phyloP scores from a whole-genome alignment of 2,113 vertebrate species.

The Bos indicus region DNA sequence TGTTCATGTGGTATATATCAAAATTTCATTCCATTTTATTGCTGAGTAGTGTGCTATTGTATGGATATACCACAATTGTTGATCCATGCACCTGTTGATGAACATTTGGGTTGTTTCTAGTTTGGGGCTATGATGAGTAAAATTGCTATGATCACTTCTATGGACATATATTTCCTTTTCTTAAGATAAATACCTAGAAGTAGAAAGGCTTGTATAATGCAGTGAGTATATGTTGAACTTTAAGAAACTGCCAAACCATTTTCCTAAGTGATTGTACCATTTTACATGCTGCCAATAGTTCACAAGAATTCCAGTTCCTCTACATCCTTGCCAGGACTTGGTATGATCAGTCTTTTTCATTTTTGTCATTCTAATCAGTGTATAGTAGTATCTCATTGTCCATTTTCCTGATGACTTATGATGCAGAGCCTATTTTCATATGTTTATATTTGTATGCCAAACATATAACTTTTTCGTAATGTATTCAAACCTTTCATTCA shows the following conservation, averaged over 20 bases:
- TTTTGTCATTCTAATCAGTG: background rate
- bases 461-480: background rate
- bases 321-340: background rate
- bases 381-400: background rate
- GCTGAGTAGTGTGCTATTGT: background rate
- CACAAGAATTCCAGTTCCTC: background rate
- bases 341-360: background rate
- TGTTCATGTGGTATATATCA: background rate
- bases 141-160: background rate
- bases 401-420: background rate
- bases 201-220: background rate
- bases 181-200: background rate
- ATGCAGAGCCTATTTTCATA: background rate
- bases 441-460: background rate
- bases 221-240: background rate
- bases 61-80: background rate
- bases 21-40: background rate
- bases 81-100: background rate
- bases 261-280: background rate
- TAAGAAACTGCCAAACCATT: background rate
- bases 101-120: background rate
- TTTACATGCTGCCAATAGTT: background rate
- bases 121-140: background rate
- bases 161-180: background rate
- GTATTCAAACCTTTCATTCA: background rate